Evolutionary conservation across 2,888 invertebrate genomes (phyloP).

Genomic region (Odontomyia ornata): DNA sequence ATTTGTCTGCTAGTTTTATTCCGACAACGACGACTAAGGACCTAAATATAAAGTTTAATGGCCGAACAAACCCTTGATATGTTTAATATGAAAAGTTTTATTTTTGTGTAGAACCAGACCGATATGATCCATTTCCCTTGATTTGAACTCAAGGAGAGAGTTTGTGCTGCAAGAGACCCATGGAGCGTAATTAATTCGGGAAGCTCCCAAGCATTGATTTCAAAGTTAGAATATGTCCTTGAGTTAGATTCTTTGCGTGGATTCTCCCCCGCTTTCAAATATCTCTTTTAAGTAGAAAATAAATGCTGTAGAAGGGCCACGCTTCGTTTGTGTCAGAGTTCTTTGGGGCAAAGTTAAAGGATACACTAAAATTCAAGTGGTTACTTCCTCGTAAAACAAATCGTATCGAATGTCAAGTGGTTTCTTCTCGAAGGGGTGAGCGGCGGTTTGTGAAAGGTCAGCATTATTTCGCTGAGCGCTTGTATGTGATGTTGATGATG

Average conservation of each 20-base stretch:
- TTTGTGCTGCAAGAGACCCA: too few species aligned
- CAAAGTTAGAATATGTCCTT: too few species aligned
- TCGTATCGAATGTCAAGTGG: background rate
- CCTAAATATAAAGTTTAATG: conserved; percentile 25
- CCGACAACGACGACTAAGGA: background rate
- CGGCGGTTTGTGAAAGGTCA: background rate
- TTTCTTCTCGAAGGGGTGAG: background rate
- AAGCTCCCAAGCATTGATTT: too few species aligned
- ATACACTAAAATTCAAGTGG: too few species aligned
- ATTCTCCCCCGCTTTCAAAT: too few species aligned
- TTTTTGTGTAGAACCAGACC: background rate
- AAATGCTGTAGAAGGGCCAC: too few species aligned
- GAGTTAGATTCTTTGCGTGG: too few species aligned
- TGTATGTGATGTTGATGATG: background rate
- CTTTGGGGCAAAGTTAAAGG: too few species aligned
- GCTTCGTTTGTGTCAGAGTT: too few species aligned
- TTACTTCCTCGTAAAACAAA: background rate
- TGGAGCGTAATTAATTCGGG: too few species aligned
- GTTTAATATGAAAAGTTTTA: conserved; percentile 29
- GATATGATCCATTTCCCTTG: conserved; percentile 2
- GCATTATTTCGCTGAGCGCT: background rate
- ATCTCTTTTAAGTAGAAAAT: too few species aligned
- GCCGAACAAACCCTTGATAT: conserved; percentile 8
- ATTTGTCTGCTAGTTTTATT: conserved; percentile 17
- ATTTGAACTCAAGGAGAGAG: background rate